Evolutionary conservation across 1,140 invertebrate species (phyloP), one percentile per base, ranked within the genome.

Genomic region (Neodiprion lecontei): DNA sequence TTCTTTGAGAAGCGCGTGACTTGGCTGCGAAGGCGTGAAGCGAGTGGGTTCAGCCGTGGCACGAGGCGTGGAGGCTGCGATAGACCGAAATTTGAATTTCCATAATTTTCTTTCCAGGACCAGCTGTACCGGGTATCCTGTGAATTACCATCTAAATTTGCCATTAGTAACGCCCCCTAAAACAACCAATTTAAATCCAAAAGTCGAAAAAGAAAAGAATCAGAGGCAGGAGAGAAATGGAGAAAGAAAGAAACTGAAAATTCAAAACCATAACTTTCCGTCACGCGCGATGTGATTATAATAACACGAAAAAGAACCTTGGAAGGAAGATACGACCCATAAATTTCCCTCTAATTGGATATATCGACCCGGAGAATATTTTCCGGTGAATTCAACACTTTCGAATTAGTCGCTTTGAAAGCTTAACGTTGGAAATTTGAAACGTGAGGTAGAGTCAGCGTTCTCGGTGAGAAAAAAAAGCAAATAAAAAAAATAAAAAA

Each of bases 111-210:
- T 17, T 69, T 17, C 67, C 5, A 23, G 21, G 12, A 69, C 67
- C 67, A 69, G 40, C 67, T 47, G 67, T 47, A 69, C 53, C 53
- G 53, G 11, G n/a, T 61, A 61, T 17, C 8, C 53, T 14, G 11
- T 61, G 23, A 69, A 69, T 69, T 69, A 69, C 40, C 67, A 69
- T 69, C 67, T 69, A 69, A 69, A 69, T 69, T 69, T 69, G 67
- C 17, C 40, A 69, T 69, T 69, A 69, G 67, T 69, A 21, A 69
- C 67, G 67, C 67, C 17, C 21, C 67, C 17, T 23, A 21, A 21
- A 69, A 47, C 40, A 69, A 69, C 67, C 17, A 47, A 69, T 69
- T 69, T 69, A 12, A 69, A 69, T 69, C 53, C 11, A 69, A 69
- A 69, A 69, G 12, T 23, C 23, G 28, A 40, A 5, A 5, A 40